Evolutionary conservation across 2,888 invertebrate species (phyloP), one percentile per base, ranked within the genome.

Genomic region (Euphydryas editha): DNA sequence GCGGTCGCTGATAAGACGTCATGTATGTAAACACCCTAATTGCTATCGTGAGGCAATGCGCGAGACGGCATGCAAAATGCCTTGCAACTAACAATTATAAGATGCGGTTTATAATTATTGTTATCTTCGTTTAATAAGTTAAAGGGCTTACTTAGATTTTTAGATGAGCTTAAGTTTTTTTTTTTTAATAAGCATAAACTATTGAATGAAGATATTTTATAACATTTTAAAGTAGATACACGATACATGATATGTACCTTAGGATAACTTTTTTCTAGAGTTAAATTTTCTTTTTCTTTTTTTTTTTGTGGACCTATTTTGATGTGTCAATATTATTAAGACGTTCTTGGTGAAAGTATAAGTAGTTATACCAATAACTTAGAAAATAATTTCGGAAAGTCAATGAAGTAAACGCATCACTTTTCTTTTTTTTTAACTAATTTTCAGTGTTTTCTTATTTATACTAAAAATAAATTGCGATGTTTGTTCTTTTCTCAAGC

Each of bases 101-200:
- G 58, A 59, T 57, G 30, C 47, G 60, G 24, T 54, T 60, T 67
- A 61, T 69, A 69, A 69, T 69, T 67, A 69, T 57, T 36, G 54
- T 54, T 54, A 54, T 17, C 8, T 21, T 54, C 15, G 54, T 54
- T 54, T 54, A 51, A 51, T 24, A 51, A 15, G 54, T 36, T 54
- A 54, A 30, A 54, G 13, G 17, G 17, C 54, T 54, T 54, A 54
- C 51, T 54, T 54, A 54, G 54, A 54, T 54, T 17, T 17, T 54
- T n/a, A 36, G 36, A 17, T 30, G 1, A 36, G 30, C 17, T 51
- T 24, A 51, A 5, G 7, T 47, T 24, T 21, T 7, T 15, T 24
- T 51, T 24, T 51, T 15, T 51, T 21, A 24, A 21, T 49, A n/a
- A n/a, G 6, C 15, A n/a, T n/a, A 39, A 2, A 39, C 30, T 8